phyloP scores from a whole-genome alignment of 1,140 invertebrate genomes.

The Bilobella aurantiaca region DNA sequence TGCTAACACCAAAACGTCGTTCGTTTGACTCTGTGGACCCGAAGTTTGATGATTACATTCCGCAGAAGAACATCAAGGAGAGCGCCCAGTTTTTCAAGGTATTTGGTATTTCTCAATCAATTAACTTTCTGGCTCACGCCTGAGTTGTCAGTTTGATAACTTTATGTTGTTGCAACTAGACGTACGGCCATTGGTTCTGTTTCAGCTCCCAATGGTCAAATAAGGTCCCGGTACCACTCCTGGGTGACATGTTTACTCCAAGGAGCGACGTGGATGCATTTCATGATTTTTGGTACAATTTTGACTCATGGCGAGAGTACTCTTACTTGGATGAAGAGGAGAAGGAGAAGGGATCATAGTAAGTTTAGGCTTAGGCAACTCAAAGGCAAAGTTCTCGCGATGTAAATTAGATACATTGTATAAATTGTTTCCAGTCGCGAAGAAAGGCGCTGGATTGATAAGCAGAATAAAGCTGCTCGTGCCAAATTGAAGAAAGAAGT shows the following conservation, averaged over 20 bases:
- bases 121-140: too few species aligned
- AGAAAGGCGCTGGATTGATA: slow-evolving; percentile 93
- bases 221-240: slow-evolving; percentile 68
- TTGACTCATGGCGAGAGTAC: slow-evolving; percentile 97
- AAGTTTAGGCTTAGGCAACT: slow-evolving; percentile 5
- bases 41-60: slow-evolving; percentile 79
- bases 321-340: slow-evolving; percentile 99
- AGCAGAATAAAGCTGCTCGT: slow-evolving; percentile 85
- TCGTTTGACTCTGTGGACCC: slow-evolving; percentile 96
- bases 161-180: slow-evolving; percentile 21
- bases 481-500: slow-evolving; percentile 93
- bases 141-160: slow-evolving; percentile 4
- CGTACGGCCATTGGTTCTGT: slow-evolving; percentile 68
- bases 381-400: slow-evolving; percentile 13
- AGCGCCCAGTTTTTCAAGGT: slow-evolving; percentile 72
- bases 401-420: slow-evolving; percentile 9
- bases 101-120: background rate
- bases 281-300: slow-evolving; percentile 90
- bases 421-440: slow-evolving; percentile 53
- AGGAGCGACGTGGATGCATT: slow-evolving; percentile 70
- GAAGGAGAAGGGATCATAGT: slow-evolving; percentile 87
- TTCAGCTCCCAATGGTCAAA: slow-evolving; percentile 86
- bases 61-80: slow-evolving; percentile 58
- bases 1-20: slow-evolving; percentile 69
- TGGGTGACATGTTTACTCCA: slow-evolving; percentile 63